phyloP scores from a whole-genome alignment of 2,113 vertebrate species.

The Pangasianodon hypophthalmus region DNA sequence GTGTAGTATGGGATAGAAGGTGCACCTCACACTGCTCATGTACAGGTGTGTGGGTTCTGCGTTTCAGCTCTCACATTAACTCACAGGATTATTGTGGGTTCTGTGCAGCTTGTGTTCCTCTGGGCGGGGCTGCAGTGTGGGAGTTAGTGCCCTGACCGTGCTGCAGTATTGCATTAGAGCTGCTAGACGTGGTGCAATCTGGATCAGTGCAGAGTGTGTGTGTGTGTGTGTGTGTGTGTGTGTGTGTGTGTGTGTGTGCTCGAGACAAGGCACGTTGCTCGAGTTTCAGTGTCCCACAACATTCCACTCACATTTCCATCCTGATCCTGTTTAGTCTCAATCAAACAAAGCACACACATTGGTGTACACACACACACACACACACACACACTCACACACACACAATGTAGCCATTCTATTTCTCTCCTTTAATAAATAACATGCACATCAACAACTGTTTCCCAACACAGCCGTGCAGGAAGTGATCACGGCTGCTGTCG shows the following conservation, averaged over 20 bases:
- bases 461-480: constrained; percentile 13
- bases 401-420: not conserved
- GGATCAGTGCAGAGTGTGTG: not conserved
- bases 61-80: not conserved
- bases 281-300: constrained; percentile 5
- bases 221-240: not conserved
- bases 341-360: not conserved
- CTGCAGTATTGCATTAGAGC: not conserved
- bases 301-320: constrained; percentile 9
- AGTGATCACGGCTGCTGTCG: not conserved
- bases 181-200: not conserved
- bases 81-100: not conserved
- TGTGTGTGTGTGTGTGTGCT: constrained; percentile 16
- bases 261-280: not conserved
- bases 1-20: not conserved
- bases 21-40: not conserved
- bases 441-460: not conserved
- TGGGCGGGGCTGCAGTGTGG: not conserved
- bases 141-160: not conserved
- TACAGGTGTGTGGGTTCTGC: not conserved
- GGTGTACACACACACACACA: not conserved
- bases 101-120: not conserved
- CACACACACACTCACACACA: constrained; percentile 6
- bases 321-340: constrained; percentile 8
- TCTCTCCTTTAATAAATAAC: constrained; percentile 1